A percentile compares a stretch with the other conserved stretches of the same genome.
These are phyloP conservation scores for Nemopilema nomurai DNA, from an alignment of 30 jellyfish, hydroid and myxozoan genomes.

Conservation along the genomic window DNA sequence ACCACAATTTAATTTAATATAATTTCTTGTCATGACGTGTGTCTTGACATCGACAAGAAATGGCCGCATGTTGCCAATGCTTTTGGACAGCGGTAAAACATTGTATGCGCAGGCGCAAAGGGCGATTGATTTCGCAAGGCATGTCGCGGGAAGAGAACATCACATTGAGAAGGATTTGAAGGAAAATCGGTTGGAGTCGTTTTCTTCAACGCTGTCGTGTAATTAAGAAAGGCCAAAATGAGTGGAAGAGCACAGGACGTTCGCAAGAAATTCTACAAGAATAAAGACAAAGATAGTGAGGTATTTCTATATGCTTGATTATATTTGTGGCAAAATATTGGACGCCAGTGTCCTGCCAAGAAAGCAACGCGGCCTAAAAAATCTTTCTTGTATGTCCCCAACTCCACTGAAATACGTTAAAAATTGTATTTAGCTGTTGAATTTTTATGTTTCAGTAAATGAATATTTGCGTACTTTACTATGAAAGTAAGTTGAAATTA, in stretches of 20 bases:
- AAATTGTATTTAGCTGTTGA: no score
- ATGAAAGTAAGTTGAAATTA: no score
- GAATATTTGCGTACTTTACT: no score
- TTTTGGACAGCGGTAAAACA: neutral
- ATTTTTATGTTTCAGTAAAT: no score
- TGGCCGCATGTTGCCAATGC: neutral
- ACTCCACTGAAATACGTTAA: no score
- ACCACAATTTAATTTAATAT: no score
- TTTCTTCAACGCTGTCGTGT: neutral
- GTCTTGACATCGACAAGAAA: no score
- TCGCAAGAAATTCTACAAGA: constrained; percentile 84
- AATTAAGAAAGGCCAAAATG: constrained; percentile 2
- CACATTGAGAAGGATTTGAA: constrained; percentile 47
- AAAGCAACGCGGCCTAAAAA: neutral
- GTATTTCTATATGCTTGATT: constrained; percentile 8
- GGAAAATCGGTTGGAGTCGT: neutral
- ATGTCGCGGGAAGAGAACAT: constrained; percentile 55
- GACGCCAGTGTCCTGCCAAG: neutral
- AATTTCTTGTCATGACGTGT: no score
- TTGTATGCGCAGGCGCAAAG: constrained; percentile 12
- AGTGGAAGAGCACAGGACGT: constrained; percentile 58
- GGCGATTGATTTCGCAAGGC: constrained; percentile 36
- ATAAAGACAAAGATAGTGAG: constrained; percentile 95
- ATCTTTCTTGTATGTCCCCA: neutral
- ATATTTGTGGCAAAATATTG: neutral